A percentile compares a stretch with the other conserved stretches of the same genome.
Conservation (phyloP, 1,140 invertebrate species). For the Eueides isabella region DNA sequence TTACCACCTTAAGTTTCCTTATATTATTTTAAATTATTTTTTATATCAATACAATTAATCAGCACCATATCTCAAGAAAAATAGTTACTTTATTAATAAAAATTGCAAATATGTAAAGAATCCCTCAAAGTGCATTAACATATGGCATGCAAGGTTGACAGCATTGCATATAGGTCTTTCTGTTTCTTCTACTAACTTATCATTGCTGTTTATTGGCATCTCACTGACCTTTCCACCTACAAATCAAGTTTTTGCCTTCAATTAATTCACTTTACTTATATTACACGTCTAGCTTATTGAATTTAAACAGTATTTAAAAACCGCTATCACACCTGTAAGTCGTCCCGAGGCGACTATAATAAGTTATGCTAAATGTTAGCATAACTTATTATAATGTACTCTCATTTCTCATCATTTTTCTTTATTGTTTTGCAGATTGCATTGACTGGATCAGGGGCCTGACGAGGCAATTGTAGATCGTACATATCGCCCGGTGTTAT, state of each 20-base stretch:
- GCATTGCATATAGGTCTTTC: conserved; percentile 34
- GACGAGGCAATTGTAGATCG: conserved; percentile 74
- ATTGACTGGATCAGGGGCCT: conserved; percentile 69
- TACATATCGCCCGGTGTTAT: conserved; percentile 59
- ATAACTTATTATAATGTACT: conserved; percentile 61
- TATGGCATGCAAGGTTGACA: conserved; percentile 38
- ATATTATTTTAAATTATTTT: background rate
- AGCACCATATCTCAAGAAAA: background rate
- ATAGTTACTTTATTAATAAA: background rate
- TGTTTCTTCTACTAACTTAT: conserved; percentile 33
- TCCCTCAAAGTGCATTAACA: background rate
- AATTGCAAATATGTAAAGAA: conserved; percentile 20
- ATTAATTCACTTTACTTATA: conserved; percentile 30
- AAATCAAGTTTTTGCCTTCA: conserved; percentile 27
- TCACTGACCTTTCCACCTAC: conserved; percentile 35
- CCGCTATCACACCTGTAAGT: conserved; percentile 29
- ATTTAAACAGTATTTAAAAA: conserved; percentile 34
- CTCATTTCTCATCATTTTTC: conserved; percentile 63
- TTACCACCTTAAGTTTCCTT: background rate
- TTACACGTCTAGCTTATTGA: conserved; percentile 20
- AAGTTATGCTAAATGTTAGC: conserved; percentile 39
- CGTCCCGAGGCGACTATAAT: conserved; percentile 21
- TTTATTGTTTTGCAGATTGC: conserved; percentile 72
- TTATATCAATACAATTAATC: too few relatives aligned
- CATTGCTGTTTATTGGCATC: conserved; percentile 31